phyloP scores from a whole-genome alignment of 2,797 vertebrate species.

The Gallirallus australis region DNA sequence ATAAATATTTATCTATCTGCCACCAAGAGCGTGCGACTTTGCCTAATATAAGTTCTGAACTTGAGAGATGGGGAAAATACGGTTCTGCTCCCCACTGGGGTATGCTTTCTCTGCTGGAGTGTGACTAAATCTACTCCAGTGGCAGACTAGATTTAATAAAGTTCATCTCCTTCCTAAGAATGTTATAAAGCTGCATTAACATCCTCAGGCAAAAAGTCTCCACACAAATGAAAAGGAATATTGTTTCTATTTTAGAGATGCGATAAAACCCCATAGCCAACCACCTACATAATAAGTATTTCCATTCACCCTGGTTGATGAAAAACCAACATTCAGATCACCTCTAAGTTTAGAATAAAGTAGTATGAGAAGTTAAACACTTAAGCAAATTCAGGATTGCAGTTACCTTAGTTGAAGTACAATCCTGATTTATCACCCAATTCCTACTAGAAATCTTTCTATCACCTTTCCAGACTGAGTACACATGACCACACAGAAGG shows the following conservation, averaged over 20 bases:
- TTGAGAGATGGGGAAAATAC: neutral
- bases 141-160: slow-evolving; percentile 44
- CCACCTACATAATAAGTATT: slow-evolving; percentile 21
- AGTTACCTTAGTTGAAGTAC: neutral
- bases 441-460: neutral
- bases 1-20: neutral
- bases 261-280: slow-evolving; percentile 18
- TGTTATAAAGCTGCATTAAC: slow-evolving; percentile 55
- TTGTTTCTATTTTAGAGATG: slow-evolving; percentile 60
- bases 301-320: neutral
- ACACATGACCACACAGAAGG: neutral
- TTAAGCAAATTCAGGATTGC: neutral
- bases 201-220: slow-evolving; percentile 58
- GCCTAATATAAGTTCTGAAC: neutral
- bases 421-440: neutral
- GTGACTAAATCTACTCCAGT: slow-evolving; percentile 34
- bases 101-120: neutral
- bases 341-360: slow-evolving; percentile 18
- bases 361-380: neutral
- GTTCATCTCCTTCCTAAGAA: slow-evolving; percentile 22
- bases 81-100: neutral
- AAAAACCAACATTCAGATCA: slow-evolving; percentile 1
- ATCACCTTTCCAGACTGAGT: neutral
- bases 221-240: slow-evolving; percentile 64
- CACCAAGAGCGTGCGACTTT: neutral